Evolutionary conservation across 2,888 invertebrate genomes (phyloP), one percentile per base, ranked within the genome.

Genomic region (Rugalucina vietnamica): DNA sequence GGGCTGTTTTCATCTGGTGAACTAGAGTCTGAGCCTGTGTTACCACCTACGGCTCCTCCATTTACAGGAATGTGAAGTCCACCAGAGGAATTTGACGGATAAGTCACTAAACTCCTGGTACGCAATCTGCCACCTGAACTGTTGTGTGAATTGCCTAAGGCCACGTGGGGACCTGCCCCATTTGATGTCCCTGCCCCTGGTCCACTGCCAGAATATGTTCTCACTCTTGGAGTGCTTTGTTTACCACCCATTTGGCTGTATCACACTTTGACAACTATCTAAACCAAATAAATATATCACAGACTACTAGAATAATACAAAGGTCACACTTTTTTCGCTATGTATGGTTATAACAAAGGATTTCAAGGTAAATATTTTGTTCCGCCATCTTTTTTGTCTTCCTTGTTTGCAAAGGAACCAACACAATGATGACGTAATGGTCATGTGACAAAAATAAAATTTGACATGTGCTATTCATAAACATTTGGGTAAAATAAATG

Each of bases 11-110:
- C 94, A n/a, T 93, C 94, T 4, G 94, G 94, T 50, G 93, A 92
- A 78, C 93, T 94, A 32, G 93, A 92, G 84, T 94, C 94, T 49
- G 94, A 94, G 80, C 93, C 93, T 21, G 93, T 93, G 79, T 90
- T 92, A 36, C 92, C 92, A 81, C 93, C 91, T 43, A 90, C 90
- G n/a, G 91, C 89, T 36, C 91, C 91, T 78, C 91, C 92, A 60
- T 90, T 91, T 73, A 87, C 90, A 18, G 93, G 94, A 82, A 94
- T 94, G 84, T 90, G 89, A 34, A 93, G 84, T 54, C 93, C 91
- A 83, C 90, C 65, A 29, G 91, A 87, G 65, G 90, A 90, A 76
- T 89, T 91, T 34, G 89, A 76, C 32, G 91, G 92, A 88, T 93
- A 93, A 86, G 90, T 93, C 36, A 93, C 93, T 65, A 94, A 86